These are phyloP conservation scores for Augochlorella aurata DNA, from an alignment of 2,888 invertebrate genomes.

Conservation along the genomic window DNA sequence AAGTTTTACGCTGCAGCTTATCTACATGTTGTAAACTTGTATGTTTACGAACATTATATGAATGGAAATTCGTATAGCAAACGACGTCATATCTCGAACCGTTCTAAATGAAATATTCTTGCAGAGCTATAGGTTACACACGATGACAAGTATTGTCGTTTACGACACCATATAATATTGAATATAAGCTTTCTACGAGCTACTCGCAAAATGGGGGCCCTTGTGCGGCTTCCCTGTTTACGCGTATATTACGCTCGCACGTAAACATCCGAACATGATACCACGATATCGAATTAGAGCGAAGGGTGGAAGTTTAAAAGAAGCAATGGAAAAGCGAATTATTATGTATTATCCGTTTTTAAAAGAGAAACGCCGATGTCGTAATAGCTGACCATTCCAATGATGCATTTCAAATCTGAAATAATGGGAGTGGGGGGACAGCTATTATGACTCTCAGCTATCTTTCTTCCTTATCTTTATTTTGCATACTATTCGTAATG, in stretches of 20 bases:
- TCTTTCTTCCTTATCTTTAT: not conserved
- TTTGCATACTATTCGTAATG: not conserved
- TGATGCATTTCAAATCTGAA: no score
- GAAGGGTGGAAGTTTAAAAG: no score
- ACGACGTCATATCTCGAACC: no score
- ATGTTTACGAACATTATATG: no score
- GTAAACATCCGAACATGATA: no score
- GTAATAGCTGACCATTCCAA: no score
- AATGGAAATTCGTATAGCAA: no score
- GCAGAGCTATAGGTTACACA: not conserved
- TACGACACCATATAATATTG: not conserved
- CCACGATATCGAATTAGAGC: no score
- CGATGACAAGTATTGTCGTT: not conserved
- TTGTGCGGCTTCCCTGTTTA: slow-evolving; percentile 3
- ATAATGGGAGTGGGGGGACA: not conserved
- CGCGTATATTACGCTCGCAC: not conserved
- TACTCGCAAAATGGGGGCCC: not conserved
- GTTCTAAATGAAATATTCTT: not conserved
- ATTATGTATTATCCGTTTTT: no score
- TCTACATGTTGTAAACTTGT: not conserved
- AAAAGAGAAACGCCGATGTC: no score
- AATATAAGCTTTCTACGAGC: not conserved
- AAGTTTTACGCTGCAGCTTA: not conserved
- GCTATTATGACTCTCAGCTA: not conserved
- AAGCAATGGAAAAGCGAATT: no score